Evolutionary conservation across 2,797 vertebrate genomes (phyloP), one percentile per base, ranked within the genome.

Genomic region (Ispidina picta): DNA sequence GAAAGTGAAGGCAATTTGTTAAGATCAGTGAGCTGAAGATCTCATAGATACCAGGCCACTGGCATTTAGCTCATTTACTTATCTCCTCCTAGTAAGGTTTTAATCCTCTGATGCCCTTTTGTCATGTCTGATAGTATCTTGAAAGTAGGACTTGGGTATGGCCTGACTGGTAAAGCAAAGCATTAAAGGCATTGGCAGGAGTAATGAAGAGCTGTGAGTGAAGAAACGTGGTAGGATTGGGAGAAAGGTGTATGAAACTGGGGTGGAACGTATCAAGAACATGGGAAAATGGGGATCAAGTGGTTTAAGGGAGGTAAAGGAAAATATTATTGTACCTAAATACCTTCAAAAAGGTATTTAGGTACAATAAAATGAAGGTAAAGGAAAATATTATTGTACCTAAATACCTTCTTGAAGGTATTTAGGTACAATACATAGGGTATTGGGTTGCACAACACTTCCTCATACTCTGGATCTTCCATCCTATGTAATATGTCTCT

Each of bases 41-140:
- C 20, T 55, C 0, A 0, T 20, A 69, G 83, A 82, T 66, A 85
- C 3, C 9, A 15, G 43, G 44, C 46, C 68, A 55, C 29, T 86
- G 68, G 88, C 88, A 83, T 86, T 64, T 23, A 71, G 5, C 35
- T 77, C 0, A 0, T 83, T 71, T 8, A 6, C 39, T 28, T 80
- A 26, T 77, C 43, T 89, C 16, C 9, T 89, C 28, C 28, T 25
- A 26, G 28, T 25, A 51, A 83, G 21, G 31, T 15, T 86, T 93
- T 84, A 65, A 86, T 94, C 66, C 92, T 93, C 54, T 80, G 41
- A 33, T 82, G n/a, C 22, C 28, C n/a, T 90, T 73, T 73, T 82
- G n/a, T 89, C 54, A 62, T 26, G 31, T 25, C 48, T 70, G 90
- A 84, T 90, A 65, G 6, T 22, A 44, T 56, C 72, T 76, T 70